Percentiles rank a stretch among this genome's conserved stretches.
These are phyloP conservation scores for Anthoscopus minutus DNA, from an alignment of 2,113 vertebrate species.

Conservation along the genomic window DNA sequence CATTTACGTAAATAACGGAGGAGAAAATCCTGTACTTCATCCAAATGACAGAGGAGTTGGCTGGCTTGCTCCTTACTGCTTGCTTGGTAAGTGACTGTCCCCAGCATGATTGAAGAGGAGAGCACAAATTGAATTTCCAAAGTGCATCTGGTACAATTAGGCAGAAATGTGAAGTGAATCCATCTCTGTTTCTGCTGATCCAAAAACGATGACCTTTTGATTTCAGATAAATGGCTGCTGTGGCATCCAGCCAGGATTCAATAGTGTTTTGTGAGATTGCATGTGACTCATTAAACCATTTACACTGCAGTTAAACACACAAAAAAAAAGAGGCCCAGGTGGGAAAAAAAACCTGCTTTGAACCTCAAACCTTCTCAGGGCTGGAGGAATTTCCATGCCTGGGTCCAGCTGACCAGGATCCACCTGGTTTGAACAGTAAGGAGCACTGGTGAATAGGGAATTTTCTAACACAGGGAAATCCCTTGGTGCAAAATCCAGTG, in stretches of 20 bases:
- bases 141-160: not conserved
- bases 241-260: conserved; percentile 1
- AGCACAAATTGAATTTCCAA: not conserved
- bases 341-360: not conserved
- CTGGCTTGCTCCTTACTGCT: not conserved
- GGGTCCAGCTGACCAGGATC: not conserved
- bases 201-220: not conserved
- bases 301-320: not conserved
- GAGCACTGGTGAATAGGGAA: not conserved
- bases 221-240: conserved; percentile 23
- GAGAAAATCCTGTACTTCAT: not conserved
- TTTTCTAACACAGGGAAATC: not conserved
- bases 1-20: not conserved
- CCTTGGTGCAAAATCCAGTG: not conserved
- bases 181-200: not conserved
- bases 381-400: not conserved
- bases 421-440: not conserved
- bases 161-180: not conserved
- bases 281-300: conserved; percentile 11
- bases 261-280: not conserved
- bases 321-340: not conserved
- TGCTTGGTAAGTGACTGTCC: not conserved
- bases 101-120: not conserved
- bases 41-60: not conserved
- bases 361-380: not conserved